Percentiles rank a stretch among this genome's conserved stretches.
phyloP scores from a whole-genome alignment of 2,113 vertebrate species.

The Parus major region DNA sequence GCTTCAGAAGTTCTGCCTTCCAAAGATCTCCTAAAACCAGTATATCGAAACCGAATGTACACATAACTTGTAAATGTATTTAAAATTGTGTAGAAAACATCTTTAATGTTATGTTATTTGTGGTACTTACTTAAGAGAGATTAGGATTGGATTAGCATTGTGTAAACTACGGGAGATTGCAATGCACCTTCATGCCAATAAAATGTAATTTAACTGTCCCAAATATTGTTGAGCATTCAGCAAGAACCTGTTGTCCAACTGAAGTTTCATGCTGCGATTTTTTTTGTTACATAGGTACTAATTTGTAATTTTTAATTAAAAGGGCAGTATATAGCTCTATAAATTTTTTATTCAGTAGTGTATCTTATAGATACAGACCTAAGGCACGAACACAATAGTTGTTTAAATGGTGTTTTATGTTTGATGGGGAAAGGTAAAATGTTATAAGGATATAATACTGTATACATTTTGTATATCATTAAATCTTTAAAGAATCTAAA shows the following conservation, averaged over 20 bases:
- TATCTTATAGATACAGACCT: constrained; percentile 99
- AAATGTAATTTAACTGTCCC: constrained; percentile 82
- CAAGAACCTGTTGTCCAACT: constrained; percentile 80
- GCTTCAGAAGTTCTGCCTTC: constrained; percentile 76
- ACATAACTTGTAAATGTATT: constrained; percentile 78
- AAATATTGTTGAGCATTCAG: constrained; percentile 82
- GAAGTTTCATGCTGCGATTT: constrained; percentile 82
- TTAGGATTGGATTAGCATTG: constrained; percentile 81
- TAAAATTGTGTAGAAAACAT: constrained; percentile 76
- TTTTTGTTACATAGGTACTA: constrained; percentile 93
- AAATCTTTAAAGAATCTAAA: constrained; percentile 94
- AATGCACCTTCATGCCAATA: constrained; percentile 93
- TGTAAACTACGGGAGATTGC: constrained; percentile 92
- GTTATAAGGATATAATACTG: constrained; percentile 86
- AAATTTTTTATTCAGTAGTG: constrained; percentile 87
- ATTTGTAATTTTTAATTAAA: constrained; percentile 80
- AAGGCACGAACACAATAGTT: constrained; percentile 88
- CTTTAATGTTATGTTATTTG: constrained; percentile 80
- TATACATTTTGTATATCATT: constrained; percentile 97
- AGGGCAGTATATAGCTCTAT: constrained; percentile 75
- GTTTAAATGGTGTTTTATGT: constrained; percentile 91
- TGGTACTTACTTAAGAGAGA: constrained; percentile 84
- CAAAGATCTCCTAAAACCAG: constrained; percentile 73
- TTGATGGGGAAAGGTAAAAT: constrained; percentile 80
- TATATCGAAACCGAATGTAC: constrained; percentile 76